Evolutionary conservation across 2,113 vertebrate species (phyloP), one percentile per base, ranked within the genome.

Genomic region (Regulus satrapa): DNA sequence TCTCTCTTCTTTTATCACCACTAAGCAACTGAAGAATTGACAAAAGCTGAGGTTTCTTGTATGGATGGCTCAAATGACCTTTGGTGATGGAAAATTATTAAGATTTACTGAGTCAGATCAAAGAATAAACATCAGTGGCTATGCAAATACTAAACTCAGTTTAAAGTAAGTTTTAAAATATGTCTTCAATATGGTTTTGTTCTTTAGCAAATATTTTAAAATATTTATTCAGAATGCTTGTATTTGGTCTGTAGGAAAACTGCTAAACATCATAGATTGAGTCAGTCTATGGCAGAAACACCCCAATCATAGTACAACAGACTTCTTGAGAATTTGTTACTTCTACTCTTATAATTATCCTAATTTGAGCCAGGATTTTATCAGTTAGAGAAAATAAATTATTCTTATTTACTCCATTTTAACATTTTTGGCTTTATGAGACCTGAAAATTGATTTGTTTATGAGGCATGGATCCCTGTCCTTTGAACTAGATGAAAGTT

Each of bases 171-270:
- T 82, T 95, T 92, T 93, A 68, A 73, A 92, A 85, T 95, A 89
- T 51, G 3, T n/a, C 84, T 93, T 82, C 81, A 82, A 62, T 91
- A 89, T 68, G 54, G 12, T 82, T 95, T 91, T 82, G 32, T 82
- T 88, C 56, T 87, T 91, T 62, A 78, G 38, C 62, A 94, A 95
- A 82, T 83, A 89, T 94, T 95, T 95, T 18, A 40, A 95, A 94
- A 93, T 89, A 72, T 96, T 95, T 95, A 85, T 64, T 83, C 38
- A 89, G 54, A 82, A 82, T 89, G 36, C 46, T 58, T 82, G 56
- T 86, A 84, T 88, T 72, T 94, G 54, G 16, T 79, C 63, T 73
- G n/a, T 73, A 91, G 40, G 55, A 92, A 89, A 43, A 87, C 38
- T 75, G 75, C 29, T 68, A 66, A 94, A 77, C 3, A 2, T 71